phyloP scores from a whole-genome alignment of 1,140 invertebrate species.

The Vanessa tameamea region DNA sequence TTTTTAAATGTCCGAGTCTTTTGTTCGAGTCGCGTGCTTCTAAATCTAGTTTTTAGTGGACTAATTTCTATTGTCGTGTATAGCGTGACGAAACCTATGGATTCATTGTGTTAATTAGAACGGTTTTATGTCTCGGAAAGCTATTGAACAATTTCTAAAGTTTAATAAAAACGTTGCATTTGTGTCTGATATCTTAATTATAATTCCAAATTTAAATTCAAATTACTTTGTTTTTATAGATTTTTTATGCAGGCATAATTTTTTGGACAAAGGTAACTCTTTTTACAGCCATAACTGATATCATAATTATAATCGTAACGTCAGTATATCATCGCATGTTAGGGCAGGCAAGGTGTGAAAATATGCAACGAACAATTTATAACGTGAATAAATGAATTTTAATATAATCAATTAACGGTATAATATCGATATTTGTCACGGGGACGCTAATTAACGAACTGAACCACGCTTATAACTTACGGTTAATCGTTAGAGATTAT shows the following conservation, averaged over 20 bases:
- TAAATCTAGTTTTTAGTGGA: conserved; percentile 21
- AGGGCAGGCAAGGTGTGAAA: conserved; percentile 46
- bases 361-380: conserved; percentile 46
- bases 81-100: conserved; percentile 29
- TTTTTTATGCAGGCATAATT: not conserved
- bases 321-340: conserved; percentile 23
- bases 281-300: not conserved
- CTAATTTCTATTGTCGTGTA: conserved; percentile 21
- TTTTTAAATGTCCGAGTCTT: not conserved
- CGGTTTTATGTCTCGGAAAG: not conserved
- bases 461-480: not conserved
- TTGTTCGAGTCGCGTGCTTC: conserved; percentile 1
- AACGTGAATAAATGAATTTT: conserved; percentile 46
- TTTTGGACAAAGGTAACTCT: not conserved
- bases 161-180: not conserved
- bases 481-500: not conserved
- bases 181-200: conserved; percentile 10
- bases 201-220: not conserved
- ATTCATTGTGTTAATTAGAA: conserved; percentile 22
- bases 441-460: conserved; percentile 38
- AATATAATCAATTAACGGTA: conserved; percentile 44
- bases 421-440: conserved; percentile 44
- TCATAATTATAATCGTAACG: not conserved
- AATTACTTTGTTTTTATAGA: too few relatives aligned
- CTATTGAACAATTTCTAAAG: not conserved